Evolutionary conservation across 2,888 invertebrate genomes (phyloP).

Genomic region (Poecilobothrus nobilitatus): DNA sequence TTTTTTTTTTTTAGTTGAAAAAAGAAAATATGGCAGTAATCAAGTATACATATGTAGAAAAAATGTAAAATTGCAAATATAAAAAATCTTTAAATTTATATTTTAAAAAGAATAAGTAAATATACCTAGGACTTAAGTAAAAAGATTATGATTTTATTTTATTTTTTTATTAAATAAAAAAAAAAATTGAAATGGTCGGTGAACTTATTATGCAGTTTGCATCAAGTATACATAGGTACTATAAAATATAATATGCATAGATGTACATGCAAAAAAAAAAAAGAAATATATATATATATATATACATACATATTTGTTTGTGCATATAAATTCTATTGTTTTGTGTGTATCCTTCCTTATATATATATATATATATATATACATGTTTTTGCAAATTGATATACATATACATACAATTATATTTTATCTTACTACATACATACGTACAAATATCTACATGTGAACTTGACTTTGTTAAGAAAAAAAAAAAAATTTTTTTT

Average conservation of each 20-base stretch:
- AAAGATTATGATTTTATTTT: too few relatives aligned
- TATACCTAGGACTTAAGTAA: too few relatives aligned
- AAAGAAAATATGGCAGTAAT: not conserved
- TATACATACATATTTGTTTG: too few relatives aligned
- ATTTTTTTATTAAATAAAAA: not conserved
- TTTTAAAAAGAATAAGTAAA: too few relatives aligned
- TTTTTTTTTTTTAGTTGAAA: too few relatives aligned
- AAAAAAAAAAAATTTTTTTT: not conserved
- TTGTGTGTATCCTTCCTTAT: too few relatives aligned
- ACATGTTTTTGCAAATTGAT: too few relatives aligned
- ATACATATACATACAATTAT: not conserved
- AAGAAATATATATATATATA: too few relatives aligned
- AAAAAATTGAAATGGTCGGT: slow-evolving; percentile 3
- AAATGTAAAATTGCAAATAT: not conserved
- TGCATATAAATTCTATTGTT: too few relatives aligned
- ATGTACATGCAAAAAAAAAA: too few relatives aligned
- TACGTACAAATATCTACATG: not conserved
- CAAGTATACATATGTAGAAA: too few relatives aligned
- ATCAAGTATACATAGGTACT: not conserved
- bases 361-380: too few relatives aligned
- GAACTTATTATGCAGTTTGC: slow-evolving; percentile 1
- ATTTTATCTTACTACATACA: not conserved
- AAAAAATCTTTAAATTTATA: not conserved
- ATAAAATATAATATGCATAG: not conserved
- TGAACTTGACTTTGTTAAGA: not conserved